Evolutionary conservation across 2,888 invertebrate genomes (phyloP).

Genomic region (Chirona hameri): DNA sequence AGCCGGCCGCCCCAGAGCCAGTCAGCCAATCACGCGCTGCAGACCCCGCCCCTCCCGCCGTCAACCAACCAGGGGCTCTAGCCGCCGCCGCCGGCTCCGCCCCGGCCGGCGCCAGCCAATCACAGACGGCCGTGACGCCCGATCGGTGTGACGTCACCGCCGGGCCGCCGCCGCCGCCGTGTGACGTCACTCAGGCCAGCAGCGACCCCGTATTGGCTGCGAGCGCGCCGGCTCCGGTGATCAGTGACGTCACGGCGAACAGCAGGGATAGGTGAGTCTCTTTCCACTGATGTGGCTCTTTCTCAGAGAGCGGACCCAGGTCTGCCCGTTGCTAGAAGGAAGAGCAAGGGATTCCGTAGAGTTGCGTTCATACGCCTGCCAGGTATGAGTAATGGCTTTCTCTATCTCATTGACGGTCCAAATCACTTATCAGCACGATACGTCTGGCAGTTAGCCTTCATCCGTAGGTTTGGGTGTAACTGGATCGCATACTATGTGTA

Average conservation of each 20-base stretch:
- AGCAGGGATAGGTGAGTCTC: neutral
- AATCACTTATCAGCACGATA: too few species aligned
- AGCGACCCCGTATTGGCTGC: neutral
- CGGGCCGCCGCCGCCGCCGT: neutral
- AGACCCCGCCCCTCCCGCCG: neutral
- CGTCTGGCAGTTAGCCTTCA: too few species aligned
- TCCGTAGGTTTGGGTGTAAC: too few species aligned
- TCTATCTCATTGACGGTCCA: too few species aligned
- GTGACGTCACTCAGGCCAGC: neutral
- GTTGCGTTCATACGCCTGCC: too few species aligned
- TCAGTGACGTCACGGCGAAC: neutral
- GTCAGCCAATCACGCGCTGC: neutral
- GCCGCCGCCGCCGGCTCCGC: neutral
- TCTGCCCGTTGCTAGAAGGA: too few species aligned
- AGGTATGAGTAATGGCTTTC: too few species aligned
- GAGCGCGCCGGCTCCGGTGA: neutral
- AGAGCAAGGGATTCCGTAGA: too few species aligned
- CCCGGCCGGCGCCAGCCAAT: neutral
- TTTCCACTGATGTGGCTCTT: too few species aligned
- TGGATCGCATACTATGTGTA: too few species aligned
- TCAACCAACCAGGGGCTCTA: neutral
- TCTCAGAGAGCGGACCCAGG: too few species aligned
- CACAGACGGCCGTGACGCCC: neutral
- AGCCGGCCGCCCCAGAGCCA: neutral
- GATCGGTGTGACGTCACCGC: neutral